Percentiles rank a stretch among this genome's conserved stretches.
Evolutionary conservation across 2,888 invertebrate genomes (phyloP).

Genomic region (Eudiplozoon nipponicum): DNA sequence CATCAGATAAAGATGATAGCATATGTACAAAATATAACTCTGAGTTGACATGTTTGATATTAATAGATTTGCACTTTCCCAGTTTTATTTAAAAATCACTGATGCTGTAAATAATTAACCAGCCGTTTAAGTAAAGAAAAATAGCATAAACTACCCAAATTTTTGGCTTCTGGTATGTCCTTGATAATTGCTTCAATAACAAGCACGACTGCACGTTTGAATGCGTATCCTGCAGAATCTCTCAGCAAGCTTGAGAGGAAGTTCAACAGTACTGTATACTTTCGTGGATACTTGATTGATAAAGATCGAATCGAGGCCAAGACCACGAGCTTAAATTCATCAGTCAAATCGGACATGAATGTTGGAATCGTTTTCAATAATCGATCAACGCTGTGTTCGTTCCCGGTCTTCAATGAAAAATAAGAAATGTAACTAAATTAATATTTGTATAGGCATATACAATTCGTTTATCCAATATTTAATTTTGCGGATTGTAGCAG

Average conservation of each 20-base stretch:
- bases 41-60: no score
- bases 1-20: no score
- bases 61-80: background rate
- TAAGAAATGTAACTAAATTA: background rate
- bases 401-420: conserved; percentile 39
- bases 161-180: conserved; percentile 83
- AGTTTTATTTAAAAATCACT: no score
- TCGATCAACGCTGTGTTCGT: conserved; percentile 79
- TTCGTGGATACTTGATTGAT: conserved; percentile 74
- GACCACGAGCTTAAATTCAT: conserved; percentile 94
- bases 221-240: conserved; percentile 75
- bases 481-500: no score
- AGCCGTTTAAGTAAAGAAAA: no score
- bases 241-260: conserved; percentile 81
- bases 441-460: no score
- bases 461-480: no score
- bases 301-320: conserved; percentile 52
- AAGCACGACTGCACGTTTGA: conserved; percentile 86
- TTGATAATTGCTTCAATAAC: conserved; percentile 86
- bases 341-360: conserved; percentile 89
- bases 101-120: no score
- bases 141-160: conserved; percentile 34
- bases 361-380: conserved; percentile 97
- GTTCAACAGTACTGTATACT: conserved; percentile 70
- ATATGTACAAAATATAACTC: no score